Conservation (phyloP, 2,888 invertebrate genomes). For the Mongoloraphidia duomilia region DNA sequence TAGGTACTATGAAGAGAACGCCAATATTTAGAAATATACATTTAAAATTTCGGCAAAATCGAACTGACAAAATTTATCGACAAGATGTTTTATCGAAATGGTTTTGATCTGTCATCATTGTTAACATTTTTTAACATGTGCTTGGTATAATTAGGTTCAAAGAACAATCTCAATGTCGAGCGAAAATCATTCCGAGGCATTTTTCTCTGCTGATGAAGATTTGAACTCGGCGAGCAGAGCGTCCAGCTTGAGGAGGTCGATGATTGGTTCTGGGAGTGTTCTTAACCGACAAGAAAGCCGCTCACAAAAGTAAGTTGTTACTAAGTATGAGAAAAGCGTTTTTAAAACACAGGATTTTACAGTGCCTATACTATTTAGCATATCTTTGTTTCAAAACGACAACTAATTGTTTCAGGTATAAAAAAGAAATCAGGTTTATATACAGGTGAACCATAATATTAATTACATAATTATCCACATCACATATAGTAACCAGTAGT, state of each 20-base stretch:
- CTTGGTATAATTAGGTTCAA: slow-evolving; percentile 36
- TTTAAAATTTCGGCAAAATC: background rate
- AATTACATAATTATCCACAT: no score
- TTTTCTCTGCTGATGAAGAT: slow-evolving; percentile 89
- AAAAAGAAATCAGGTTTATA: no score
- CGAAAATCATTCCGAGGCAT: slow-evolving; percentile 82
- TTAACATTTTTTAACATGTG: background rate
- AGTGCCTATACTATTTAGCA: no score
- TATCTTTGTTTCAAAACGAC: no score
- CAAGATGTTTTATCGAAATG: background rate
- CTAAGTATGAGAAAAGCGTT: slow-evolving; percentile 24
- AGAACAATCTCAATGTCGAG: slow-evolving; percentile 77
- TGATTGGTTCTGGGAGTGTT: slow-evolving; percentile 40
- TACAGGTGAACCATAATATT: no score
- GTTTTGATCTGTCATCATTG: background rate
- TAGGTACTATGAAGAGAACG: no score
- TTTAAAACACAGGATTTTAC: slow-evolving; percentile 3
- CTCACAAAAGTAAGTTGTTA: slow-evolving; percentile 18
- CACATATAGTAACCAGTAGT: no score
- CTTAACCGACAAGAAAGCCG: slow-evolving; percentile 27
- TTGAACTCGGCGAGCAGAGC: slow-evolving; percentile 51
- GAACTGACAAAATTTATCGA: background rate
- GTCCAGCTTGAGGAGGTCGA: slow-evolving; percentile 53
- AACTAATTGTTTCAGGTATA: no score
- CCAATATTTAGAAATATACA: background rate